Evolutionary conservation across 2,888 invertebrate genomes (phyloP), one percentile per base, ranked within the genome.

Genomic region (Athripsodes cinereus): DNA sequence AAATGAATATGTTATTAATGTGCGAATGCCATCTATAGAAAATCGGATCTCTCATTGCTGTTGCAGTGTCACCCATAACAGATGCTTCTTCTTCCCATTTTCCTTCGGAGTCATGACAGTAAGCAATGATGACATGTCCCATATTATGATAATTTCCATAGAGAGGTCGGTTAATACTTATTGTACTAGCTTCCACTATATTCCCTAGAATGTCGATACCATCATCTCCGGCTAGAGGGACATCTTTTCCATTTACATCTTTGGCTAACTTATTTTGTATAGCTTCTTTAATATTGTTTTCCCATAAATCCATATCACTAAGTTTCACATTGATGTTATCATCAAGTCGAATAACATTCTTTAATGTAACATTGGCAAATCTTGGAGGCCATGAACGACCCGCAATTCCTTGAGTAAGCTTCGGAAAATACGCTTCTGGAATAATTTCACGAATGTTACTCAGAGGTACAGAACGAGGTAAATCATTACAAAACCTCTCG

Each of bases 11-110:
- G 63, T 84, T 81, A 66, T 92, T 88, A 49, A 92, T 79, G 69
- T 82, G 88, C 1, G 85, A 84, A 68, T 92, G 92, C 89, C 88
- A 91, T 68, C 90, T 84, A 74, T 90, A 92, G 77, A 92, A 92
- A 63, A 89, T 77, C 0, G 92, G 92, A 72, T 92, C 92, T 53
- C 92, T 80, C 90, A 92, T 91, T 0, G 91, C 88, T 0, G 90
- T 91, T 0, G 90, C 84, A 2, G 88, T 84, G 67, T 91, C 91
- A 0, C 87, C 90, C 78, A 92, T 89, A 1, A 90, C 84, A 26
- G 86, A 81, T 66, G 87, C 86, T 1, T 81, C 79, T 78, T 92
- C 92, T 85, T 90, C 67, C 40, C 66, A 58, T 63, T 81, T 75
- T 64, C 78, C 75, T 65, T 83, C 82, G 0, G 84, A 84, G 69